These are phyloP conservation scores for Hypotaenidia okinawae DNA, from an alignment of 2,797 vertebrate species.

Conservation along the genomic window DNA sequence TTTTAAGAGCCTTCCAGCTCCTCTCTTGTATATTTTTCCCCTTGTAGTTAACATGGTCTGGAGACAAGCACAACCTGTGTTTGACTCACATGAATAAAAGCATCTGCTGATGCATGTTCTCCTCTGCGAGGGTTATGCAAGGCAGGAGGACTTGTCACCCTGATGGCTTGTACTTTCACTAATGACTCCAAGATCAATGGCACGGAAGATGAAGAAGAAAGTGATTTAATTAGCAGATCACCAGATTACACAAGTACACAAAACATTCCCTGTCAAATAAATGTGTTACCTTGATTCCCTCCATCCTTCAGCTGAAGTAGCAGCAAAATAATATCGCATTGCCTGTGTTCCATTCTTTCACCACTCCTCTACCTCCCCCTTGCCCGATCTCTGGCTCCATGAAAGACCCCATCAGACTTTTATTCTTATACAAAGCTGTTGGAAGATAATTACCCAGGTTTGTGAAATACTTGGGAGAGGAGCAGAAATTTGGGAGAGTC, in stretches of 20 bases:
- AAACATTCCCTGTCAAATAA: slow-evolving; percentile 11
- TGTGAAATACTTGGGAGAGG: neutral
- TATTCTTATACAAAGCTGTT: neutral
- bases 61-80: neutral
- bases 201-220: slow-evolving; percentile 19
- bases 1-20: neutral
- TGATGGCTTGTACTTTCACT: neutral
- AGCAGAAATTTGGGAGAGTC: neutral
- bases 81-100: accelerated
- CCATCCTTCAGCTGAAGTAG: neutral
- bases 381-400: neutral
- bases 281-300: neutral
- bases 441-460: neutral
- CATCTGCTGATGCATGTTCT: neutral
- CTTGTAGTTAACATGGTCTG: accelerated
- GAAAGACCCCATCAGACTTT: neutral
- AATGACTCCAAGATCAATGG: slow-evolving; percentile 45
- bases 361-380: too few relatives aligned
- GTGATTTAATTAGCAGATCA: slow-evolving; percentile 54
- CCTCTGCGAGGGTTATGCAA: neutral
- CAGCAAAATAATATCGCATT: neutral
- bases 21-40: accelerated
- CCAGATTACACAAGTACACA: neutral
- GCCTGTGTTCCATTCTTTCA: neutral
- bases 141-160: neutral